A percentile compares a stretch with the other conserved stretches of the same genome.
Evolutionary conservation across 2,888 invertebrate species (phyloP).

Genomic region (Hyalella azteca): DNA sequence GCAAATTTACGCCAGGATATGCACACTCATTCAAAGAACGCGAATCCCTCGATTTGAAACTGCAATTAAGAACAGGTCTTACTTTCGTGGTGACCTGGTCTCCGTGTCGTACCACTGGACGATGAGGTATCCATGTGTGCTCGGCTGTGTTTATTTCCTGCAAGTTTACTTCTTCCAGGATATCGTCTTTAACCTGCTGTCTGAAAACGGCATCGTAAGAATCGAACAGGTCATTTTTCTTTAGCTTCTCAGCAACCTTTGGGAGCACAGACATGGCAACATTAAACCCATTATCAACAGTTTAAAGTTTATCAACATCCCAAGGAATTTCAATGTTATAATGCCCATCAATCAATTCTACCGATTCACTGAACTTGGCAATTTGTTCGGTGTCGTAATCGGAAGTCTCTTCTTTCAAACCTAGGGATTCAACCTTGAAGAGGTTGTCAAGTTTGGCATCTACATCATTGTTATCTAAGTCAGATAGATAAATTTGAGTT

Average conservation of each 20-base stretch:
- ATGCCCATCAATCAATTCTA: background rate
- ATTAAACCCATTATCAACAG: background rate
- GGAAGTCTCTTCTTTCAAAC: background rate
- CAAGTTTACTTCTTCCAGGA: background rate
- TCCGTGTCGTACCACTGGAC: background rate
- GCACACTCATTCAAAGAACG: background rate
- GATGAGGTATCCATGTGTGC: background rate
- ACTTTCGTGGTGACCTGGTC: background rate
- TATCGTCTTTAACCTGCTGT: background rate
- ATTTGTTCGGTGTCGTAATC: background rate
- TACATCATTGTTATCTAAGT: background rate
- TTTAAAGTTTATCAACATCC: background rate
- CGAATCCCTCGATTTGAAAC: background rate
- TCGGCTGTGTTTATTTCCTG: background rate
- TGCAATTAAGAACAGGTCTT: background rate
- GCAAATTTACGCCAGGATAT: background rate
- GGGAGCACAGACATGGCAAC: background rate
- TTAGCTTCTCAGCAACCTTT: background rate
- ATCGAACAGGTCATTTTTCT: background rate
- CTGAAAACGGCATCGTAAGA: background rate
- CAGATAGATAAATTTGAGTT: too few relatives aligned
- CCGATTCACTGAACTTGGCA: background rate
- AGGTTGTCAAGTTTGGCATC: background rate
- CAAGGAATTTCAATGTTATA: background rate
- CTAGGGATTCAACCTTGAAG: background rate